Evolutionary conservation across 2,888 invertebrate species (phyloP), one percentile per base, ranked within the genome.

Genomic region (Ichneumoninae sp.): DNA sequence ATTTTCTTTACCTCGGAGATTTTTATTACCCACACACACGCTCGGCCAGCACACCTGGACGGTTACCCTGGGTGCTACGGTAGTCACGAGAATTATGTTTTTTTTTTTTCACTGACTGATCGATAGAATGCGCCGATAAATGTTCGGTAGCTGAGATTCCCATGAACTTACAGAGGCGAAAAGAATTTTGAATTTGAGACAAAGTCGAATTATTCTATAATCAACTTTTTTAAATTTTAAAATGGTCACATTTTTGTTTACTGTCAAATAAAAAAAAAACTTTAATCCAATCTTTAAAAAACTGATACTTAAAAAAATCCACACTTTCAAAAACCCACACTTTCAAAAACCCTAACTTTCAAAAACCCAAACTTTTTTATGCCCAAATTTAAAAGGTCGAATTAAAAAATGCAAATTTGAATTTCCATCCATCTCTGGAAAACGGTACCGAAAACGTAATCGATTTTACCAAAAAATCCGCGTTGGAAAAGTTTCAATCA

Each of bases 1-100:
- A 22, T 83, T 77, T 87, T 82, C 40, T n/a, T 30, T 44, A 10
- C 63, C 40, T 10, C 19, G 54, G 47, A 66, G 69, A 75, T 65
- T 75, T 44, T 74, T 63, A 74, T 63, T 63, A 19, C 74, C 36
- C 13, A 13, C 33, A 36, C 54, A 30, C 30, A 26, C 10, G 19
- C 13, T 6, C 57, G 60, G 44, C 40, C 26, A 40, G 33, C 47
- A 50, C 63, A 74, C 63, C 44, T 33, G 74, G 30, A 47, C 47
- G 47, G 16, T 50, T 33, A 16, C 6, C 22, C 8, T 26, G 66
- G 63, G 44, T 70, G 63, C 75, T 74, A 57, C 57, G n/a, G 16
- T 44, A 47, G 36, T 26, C 13, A 70, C 65, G 60, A 36, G 4
- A 70, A 30, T 52, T 47, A n/a, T 4, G 4, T 44, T 26, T 26